Conservation (phyloP, 2,888 invertebrate species). For the Ornithoptera priamus region DNA sequence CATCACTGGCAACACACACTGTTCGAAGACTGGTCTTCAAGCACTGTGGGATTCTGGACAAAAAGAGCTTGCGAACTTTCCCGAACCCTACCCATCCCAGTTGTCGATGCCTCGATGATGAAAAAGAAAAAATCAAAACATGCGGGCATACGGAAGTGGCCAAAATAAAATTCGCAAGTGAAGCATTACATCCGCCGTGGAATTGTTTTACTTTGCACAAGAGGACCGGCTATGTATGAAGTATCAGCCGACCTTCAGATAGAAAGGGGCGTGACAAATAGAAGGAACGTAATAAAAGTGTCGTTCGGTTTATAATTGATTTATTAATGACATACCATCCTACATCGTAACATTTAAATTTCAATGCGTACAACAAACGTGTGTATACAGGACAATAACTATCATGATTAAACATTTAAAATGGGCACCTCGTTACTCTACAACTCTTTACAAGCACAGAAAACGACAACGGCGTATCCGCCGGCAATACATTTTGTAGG, state of each 20-base stretch:
- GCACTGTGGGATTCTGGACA: no score
- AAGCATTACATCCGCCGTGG: no score
- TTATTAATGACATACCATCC: conserved; percentile 61
- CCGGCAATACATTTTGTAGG: conserved; percentile 33
- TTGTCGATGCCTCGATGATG: no score
- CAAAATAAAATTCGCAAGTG: no score
- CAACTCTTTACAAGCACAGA: conserved; percentile 41
- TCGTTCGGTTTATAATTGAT: conserved; percentile 50
- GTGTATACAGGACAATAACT: conserved; percentile 40
- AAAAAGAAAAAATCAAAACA: no score
- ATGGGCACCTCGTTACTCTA: conserved; percentile 35
- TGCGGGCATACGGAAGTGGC: no score
- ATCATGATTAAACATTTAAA: conserved; percentile 38
- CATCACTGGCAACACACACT: no score
- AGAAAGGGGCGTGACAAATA: background rate
- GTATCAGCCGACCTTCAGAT: background rate
- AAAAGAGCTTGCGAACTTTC: no score
- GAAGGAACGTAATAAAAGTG: conserved; percentile 1
- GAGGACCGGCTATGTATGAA: no score
- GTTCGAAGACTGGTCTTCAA: no score
- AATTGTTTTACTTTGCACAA: no score
- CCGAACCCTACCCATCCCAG: no score
- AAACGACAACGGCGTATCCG: conserved; percentile 33
- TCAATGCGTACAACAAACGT: conserved; percentile 58
- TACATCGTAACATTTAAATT: conserved; percentile 64